These are phyloP conservation scores for Sinocyclocheilus anshuiensis DNA, from an alignment of 2,113 vertebrate genomes.

Conservation along the genomic window DNA sequence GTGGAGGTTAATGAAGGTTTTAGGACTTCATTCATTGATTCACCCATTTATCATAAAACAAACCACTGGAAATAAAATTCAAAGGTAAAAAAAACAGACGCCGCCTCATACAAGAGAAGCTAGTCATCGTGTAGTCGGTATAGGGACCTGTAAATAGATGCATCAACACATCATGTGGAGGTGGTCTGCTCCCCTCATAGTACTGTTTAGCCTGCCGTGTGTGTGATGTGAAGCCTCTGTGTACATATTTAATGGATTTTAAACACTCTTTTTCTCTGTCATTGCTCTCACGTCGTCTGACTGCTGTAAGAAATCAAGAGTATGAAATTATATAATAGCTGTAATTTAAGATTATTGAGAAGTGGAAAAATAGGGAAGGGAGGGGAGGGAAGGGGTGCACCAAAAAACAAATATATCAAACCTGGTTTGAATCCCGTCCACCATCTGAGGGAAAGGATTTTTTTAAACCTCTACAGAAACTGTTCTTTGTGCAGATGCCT, in stretches of 20 bases:
- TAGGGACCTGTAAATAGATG: conserved; percentile 82
- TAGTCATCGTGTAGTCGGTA: conserved; percentile 71
- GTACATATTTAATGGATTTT: too few relatives aligned
- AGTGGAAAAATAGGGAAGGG: conserved; percentile 40
- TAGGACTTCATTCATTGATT: background rate
- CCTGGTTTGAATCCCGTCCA: conserved; percentile 71
- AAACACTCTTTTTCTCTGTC: too few relatives aligned
- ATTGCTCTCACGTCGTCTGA: too few relatives aligned
- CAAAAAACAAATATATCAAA: conserved; percentile 52
- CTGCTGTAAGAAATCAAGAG: too few relatives aligned
- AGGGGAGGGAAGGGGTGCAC: background rate
- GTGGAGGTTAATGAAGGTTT: conserved; percentile 22
- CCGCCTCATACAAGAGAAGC: conserved; percentile 70
- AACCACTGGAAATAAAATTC: background rate
- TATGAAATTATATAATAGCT: too few relatives aligned
- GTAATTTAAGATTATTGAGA: conserved; percentile 56
- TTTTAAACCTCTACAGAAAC: conserved; percentile 73
- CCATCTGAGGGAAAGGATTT: conserved; percentile 69
- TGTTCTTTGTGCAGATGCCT: conserved; percentile 78
- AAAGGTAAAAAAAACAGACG: background rate
- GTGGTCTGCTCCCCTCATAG: conserved; percentile 75
- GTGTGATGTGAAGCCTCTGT: conserved; percentile 11
- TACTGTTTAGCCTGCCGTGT: conserved; percentile 79
- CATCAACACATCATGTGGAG: conserved; percentile 71
- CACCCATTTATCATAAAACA: background rate